A percentile compares a stretch with the other conserved stretches of the same genome.
phyloP scores from a whole-genome alignment of 2,113 vertebrate species.

The Procavia capensis region DNA sequence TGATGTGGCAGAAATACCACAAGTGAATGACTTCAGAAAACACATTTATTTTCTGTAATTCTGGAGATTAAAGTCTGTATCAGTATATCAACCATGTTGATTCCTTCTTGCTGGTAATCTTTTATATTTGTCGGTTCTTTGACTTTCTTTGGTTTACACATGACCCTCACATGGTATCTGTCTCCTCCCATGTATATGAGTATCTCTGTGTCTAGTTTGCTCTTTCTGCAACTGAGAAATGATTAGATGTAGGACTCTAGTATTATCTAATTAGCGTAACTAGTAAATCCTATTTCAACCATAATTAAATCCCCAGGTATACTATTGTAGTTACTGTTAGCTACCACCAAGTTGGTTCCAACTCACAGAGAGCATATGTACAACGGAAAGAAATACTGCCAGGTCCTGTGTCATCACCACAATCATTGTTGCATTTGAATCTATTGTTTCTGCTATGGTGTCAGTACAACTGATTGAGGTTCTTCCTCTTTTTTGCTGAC shows the following conservation, averaged over 20 bases:
- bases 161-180: not conserved
- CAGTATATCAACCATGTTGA: not conserved
- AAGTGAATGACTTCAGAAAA: too few species aligned
- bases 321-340: too few species aligned
- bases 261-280: not conserved
- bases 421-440: too few species aligned
- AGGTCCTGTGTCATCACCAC: too few species aligned
- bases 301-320: not conserved
- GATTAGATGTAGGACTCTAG: not conserved
- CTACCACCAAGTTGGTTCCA: too few species aligned
- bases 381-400: too few species aligned
- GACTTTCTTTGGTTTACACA: not conserved
- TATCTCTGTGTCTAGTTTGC: not conserved
- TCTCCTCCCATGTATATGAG: not conserved
- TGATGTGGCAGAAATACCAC: not conserved
- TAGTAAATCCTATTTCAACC: not conserved
- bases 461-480: too few species aligned
- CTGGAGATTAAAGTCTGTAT: not conserved
- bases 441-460: too few species aligned
- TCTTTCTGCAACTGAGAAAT: not conserved
- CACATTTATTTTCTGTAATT: too few species aligned
- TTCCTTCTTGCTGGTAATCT: not conserved
- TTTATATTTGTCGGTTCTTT: not conserved
- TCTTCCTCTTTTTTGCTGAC: too few species aligned
- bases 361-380: too few species aligned